Percentiles rank a stretch among this genome's conserved stretches.
phyloP scores from a whole-genome alignment of 2,888 invertebrate genomes.

The Drosophila tanythrix region DNA sequence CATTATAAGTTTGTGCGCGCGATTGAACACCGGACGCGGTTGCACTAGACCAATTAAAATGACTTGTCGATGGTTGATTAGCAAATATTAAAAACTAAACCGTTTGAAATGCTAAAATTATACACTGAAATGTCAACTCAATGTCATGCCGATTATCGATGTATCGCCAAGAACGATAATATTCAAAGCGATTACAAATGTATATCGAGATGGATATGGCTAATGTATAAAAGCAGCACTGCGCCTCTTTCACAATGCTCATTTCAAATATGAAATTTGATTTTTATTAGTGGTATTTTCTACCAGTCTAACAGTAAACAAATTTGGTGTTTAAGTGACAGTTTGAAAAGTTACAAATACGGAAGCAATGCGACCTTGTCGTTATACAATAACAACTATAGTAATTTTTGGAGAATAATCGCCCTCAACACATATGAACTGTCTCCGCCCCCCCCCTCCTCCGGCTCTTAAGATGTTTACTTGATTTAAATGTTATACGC shows the following conservation, averaged over 20 bases:
- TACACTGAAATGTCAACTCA: conserved; percentile 82
- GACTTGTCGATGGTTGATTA: conserved; percentile 39
- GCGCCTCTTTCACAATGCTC: conserved; percentile 1
- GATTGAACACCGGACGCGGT: conserved; percentile 11
- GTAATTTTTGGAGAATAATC: conserved; percentile 19
- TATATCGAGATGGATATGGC: conserved; percentile 4
- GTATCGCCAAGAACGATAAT: conserved; percentile 34
- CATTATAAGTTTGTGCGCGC: conserved; percentile 38
- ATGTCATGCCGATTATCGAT: conserved; percentile 79
- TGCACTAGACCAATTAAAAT: conserved; percentile 13
- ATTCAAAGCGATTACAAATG: conserved; percentile 15
- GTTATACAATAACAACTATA: conserved; percentile 10
- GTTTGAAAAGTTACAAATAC: not conserved
- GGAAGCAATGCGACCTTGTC: not conserved
- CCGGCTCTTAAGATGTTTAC: conserved; percentile 31
- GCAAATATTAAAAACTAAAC: conserved; percentile 53
- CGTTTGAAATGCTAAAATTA: conserved; percentile 58
- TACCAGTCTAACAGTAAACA: not conserved
- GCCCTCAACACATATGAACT: conserved; percentile 31
- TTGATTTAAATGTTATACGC: not conserved
- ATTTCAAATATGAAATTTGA: not conserved
- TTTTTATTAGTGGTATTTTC: conserved; percentile 15
- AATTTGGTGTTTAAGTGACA: not conserved
- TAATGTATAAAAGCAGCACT: conserved; percentile 5
- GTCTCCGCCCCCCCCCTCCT: not conserved